These are phyloP conservation scores for Drosophila paulistorum DNA, from an alignment of 1,140 invertebrate genomes.

Conservation along the genomic window DNA sequence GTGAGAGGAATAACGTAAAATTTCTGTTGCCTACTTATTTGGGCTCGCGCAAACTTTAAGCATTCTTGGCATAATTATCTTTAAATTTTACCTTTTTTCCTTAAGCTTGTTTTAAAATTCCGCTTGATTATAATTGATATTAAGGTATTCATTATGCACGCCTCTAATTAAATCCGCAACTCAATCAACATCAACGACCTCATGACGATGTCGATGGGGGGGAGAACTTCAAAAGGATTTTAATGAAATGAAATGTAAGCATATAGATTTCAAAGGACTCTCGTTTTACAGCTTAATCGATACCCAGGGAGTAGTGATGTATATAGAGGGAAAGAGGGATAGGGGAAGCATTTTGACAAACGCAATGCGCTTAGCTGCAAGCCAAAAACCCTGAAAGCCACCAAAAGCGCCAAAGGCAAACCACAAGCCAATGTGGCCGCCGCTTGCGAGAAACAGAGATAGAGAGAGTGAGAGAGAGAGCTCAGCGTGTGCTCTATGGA, in stretches of 20 bases:
- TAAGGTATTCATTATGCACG: conserved; percentile 32
- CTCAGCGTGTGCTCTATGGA: conserved; percentile 51
- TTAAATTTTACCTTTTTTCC: background rate
- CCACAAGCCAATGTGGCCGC: conserved; percentile 44
- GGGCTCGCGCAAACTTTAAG: background rate
- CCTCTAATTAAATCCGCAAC: conserved; percentile 52
- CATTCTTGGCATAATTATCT: background rate
- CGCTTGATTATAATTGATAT: conserved; percentile 32
- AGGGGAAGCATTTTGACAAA: conserved; percentile 61
- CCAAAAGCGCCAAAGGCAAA: conserved; percentile 9
- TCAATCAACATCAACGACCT: conserved; percentile 57
- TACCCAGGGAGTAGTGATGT: conserved; percentile 21
- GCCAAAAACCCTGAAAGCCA: conserved; percentile 37
- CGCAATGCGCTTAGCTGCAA: conserved; percentile 73
- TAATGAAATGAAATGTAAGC: conserved; percentile 70
- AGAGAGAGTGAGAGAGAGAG: background rate
- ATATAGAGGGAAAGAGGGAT: no score
- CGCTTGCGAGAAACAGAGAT: background rate
- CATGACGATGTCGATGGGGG: conserved; percentile 4
- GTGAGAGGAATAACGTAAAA: conserved; percentile 18
- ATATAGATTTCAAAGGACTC: conserved; percentile 56
- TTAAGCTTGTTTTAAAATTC: conserved; percentile 1
- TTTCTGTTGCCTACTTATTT: conserved; percentile 12
- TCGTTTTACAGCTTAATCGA: conserved; percentile 48
- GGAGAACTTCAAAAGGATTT: conserved; percentile 68